Conservation (phyloP, 1,140 invertebrate genomes). For the Argopecten irradians region DNA sequence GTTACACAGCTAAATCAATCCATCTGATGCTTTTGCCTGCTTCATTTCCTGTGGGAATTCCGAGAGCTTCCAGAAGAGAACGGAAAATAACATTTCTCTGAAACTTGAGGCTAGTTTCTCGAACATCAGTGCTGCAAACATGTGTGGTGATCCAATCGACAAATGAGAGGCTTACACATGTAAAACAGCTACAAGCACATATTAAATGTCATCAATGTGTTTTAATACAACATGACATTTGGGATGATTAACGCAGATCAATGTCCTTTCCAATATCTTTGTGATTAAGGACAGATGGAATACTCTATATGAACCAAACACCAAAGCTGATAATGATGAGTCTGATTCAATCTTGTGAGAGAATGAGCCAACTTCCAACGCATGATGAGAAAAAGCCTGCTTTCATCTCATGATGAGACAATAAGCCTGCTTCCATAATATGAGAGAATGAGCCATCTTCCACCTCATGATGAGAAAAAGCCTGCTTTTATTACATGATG, state of each 20-base stretch:
- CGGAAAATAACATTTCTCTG: conserved; percentile 9
- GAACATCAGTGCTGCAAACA: neutral
- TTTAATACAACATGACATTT: neutral
- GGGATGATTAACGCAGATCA: neutral
- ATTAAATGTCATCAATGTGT: neutral
- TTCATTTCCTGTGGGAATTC: conserved; percentile 12
- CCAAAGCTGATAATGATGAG: neutral
- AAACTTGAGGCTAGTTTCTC: neutral
- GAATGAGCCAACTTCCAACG: too few species aligned
- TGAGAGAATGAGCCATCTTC: too few species aligned
- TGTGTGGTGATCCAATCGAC: neutral
- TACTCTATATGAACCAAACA: neutral
- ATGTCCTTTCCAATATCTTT: neutral
- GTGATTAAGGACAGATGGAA: neutral
- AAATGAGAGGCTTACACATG: neutral
- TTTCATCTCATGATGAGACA: too few species aligned
- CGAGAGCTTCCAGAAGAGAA: neutral
- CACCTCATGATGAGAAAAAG: too few species aligned
- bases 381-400: too few species aligned
- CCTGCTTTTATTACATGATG: too few species aligned
- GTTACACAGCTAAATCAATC: neutral
- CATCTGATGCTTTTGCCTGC: neutral
- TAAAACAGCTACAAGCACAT: neutral
- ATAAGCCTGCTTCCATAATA: too few species aligned
- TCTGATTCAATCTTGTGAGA: too few species aligned